Conservation (phyloP, 2,888 invertebrate genomes). For the Anodontia alba region DNA sequence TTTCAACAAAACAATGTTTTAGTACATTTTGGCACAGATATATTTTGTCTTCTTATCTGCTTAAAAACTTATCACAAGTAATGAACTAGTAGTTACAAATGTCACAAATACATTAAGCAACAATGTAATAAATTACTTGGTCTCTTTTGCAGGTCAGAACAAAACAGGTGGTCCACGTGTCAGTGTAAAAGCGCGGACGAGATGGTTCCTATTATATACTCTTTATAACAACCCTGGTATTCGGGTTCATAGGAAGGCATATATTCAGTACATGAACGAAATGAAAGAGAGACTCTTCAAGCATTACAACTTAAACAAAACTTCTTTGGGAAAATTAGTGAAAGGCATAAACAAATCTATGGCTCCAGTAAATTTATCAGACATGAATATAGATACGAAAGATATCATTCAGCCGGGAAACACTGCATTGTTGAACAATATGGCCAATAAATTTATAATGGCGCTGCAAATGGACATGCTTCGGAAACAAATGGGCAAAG, state of each 20-base stretch:
- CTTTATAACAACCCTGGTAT: constrained; percentile 51
- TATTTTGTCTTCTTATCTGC: too few species aligned
- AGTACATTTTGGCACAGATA: too few species aligned
- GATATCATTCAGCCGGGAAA: background rate
- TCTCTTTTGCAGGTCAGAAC: too few species aligned
- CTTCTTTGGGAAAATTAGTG: constrained; percentile 37
- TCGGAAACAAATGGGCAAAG: background rate
- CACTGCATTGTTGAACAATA: constrained; percentile 30
- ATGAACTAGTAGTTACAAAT: too few species aligned
- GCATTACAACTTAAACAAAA: constrained; percentile 36
- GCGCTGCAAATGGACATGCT: constrained; percentile 20
- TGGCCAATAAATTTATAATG: constrained; percentile 35
- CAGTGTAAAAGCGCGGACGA: constrained; percentile 27
- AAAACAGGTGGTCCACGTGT: background rate
- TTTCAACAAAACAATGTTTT: too few species aligned
- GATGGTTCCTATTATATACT: constrained; percentile 51
- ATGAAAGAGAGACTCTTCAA: constrained; percentile 38
- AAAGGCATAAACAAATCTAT: constrained; percentile 32
- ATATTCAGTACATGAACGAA: constrained; percentile 40
- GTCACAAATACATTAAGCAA: too few species aligned
- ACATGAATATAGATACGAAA: background rate
- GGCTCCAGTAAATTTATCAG: constrained; percentile 10
- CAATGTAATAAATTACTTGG: too few species aligned
- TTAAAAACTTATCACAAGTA: too few species aligned
- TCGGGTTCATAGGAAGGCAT: constrained; percentile 41